These are phyloP conservation scores for Pelmatolapia mariae DNA, from an alignment of 2,113 vertebrate genomes.

Conservation along the genomic window DNA sequence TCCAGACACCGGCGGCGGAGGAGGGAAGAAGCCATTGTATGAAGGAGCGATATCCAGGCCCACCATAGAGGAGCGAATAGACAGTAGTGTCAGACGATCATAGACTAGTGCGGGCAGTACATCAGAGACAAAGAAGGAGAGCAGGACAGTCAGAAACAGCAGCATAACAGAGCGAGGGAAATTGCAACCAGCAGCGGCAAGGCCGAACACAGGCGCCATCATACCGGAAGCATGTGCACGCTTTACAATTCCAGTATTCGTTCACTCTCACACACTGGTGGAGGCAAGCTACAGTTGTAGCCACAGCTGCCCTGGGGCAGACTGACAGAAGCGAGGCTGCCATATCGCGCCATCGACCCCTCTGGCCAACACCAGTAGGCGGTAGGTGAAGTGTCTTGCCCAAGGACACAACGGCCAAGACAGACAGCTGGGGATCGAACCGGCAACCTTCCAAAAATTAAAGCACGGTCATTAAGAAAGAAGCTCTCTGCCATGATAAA, in stretches of 20 bases:
- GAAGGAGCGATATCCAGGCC: too few species aligned
- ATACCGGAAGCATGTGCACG: too few species aligned
- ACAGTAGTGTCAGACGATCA: too few species aligned
- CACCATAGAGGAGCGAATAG: too few species aligned
- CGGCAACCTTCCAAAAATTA: not conserved
- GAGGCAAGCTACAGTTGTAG: not conserved
- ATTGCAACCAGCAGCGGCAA: too few species aligned
- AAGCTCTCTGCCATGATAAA: not conserved
- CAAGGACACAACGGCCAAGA: not conserved
- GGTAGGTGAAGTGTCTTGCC: not conserved
- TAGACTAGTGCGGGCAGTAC: too few species aligned
- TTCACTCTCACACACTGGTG: not conserved
- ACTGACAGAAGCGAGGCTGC: not conserved
- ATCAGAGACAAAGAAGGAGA: too few species aligned
- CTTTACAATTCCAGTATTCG: not conserved
- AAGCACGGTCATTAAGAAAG: not conserved
- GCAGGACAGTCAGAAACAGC: too few species aligned
- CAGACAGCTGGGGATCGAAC: not conserved
- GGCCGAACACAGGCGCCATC: too few species aligned
- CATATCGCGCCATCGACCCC: fast-evolving
- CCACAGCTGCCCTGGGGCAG: fast-evolving
- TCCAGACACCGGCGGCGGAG: too few species aligned
- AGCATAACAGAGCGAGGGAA: too few species aligned
- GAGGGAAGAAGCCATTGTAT: too few species aligned
- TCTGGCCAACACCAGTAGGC: not conserved